Conservation (phyloP, 2,113 vertebrate species). For the Lipophrys pholis region DNA sequence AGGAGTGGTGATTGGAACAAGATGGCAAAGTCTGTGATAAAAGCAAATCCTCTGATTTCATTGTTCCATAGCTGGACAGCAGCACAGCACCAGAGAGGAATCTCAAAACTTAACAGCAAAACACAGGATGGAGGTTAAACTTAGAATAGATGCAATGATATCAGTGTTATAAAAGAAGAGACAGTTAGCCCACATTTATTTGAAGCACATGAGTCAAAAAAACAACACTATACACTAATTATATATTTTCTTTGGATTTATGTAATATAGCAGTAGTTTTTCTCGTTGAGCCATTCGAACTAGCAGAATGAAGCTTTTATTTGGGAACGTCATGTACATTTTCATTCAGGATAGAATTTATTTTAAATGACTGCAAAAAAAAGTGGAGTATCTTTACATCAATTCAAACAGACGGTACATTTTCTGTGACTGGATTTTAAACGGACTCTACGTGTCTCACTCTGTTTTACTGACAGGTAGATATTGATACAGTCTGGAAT, state of each 20-base stretch:
- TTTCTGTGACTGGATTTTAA: neutral
- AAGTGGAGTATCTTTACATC: too few species aligned
- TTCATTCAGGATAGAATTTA: too few species aligned
- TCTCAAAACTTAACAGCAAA: constrained; percentile 34
- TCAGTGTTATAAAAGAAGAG: constrained; percentile 1
- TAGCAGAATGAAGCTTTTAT: too few species aligned
- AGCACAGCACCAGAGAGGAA: constrained; percentile 51
- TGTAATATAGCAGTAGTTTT: too few species aligned
- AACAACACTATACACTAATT: too few species aligned
- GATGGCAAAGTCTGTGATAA: constrained; percentile 77
- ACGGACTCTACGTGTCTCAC: constrained; percentile 4
- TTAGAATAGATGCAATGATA: constrained; percentile 12
- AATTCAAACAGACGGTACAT: too few species aligned
- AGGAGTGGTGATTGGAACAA: constrained; percentile 80
- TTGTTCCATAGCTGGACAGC: constrained; percentile 57
- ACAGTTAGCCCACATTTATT: too few species aligned
- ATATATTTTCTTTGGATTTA: too few species aligned
- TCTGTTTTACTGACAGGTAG: constrained; percentile 84
- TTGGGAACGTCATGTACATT: too few species aligned
- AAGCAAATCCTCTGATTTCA: constrained; percentile 79
- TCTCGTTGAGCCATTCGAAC: too few species aligned
- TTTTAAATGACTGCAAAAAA: too few species aligned
- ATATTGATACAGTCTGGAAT: constrained; percentile 95
- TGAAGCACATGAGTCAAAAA: too few species aligned
- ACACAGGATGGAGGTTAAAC: neutral